phyloP scores from a whole-genome alignment of 2,113 vertebrate genomes.

The Mus pahari region DNA sequence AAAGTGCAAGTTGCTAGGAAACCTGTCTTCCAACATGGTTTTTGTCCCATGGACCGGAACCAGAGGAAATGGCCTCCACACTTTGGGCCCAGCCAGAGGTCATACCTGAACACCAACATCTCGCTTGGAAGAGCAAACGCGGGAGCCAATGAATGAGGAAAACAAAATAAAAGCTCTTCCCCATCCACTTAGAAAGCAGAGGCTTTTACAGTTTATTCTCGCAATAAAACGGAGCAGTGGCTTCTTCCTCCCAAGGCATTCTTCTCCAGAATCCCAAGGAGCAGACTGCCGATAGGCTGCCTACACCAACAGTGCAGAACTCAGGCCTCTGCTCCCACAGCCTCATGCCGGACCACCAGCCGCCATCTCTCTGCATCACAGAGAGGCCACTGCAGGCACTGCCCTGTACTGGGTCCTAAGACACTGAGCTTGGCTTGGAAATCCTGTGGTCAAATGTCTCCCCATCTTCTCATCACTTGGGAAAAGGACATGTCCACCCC shows the following conservation, averaged over 20 bases:
- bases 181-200: background rate
- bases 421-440: background rate
- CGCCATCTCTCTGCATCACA: background rate
- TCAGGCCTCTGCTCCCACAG: background rate
- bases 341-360: background rate
- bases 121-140: background rate
- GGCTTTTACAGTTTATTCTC: constrained; percentile 44
- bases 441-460: background rate
- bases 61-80: background rate
- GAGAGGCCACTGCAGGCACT: background rate
- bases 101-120: background rate
- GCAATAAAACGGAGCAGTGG: background rate
- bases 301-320: fast-evolving
- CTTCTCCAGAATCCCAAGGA: background rate
- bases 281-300: fast-evolving
- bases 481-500: background rate
- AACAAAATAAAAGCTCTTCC: constrained; percentile 21
- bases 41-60: background rate
- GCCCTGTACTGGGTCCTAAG: background rate
- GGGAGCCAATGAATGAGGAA: background rate
- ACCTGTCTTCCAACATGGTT: background rate
- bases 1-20: background rate
- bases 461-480: background rate
- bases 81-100: background rate
- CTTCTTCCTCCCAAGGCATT: background rate